Base-by-base conservation (phyloP, 2,797 vertebrate genomes). In the Poeciliopsis turneri region DNA sequence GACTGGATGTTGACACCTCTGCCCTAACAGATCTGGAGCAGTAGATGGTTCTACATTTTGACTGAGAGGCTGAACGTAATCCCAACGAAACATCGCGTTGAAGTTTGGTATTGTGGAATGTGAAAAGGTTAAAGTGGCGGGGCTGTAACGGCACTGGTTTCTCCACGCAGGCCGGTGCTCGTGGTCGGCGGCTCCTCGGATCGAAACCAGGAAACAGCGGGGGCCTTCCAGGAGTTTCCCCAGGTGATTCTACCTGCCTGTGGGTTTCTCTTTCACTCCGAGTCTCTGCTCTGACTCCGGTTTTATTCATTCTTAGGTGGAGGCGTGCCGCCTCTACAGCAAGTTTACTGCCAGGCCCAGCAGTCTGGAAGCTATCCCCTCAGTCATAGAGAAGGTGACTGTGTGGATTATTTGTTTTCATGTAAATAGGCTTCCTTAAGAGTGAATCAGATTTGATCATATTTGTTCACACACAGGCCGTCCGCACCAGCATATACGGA, bases 181-280 rank as follows among this genome's bases (percentile, higher is more conserved):
- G 97, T 99, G 83, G 95, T 99, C 41, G 98, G 97, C 28, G 98
- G 98, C n/a, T 98, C 98, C 59, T 97, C 97, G 43, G 98, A 99
- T 94, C 94, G 90, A 90, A 97, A 96, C 93, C 98, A 99, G 84
- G 97, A 99, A 93, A 97, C 96, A 9, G 96, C 97, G 91, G 98
- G 98, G 68, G 98, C 97, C 64, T 99, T 99, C 91, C 98, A 99
- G 89, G 98, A 99, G 93, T 99, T 99, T 80, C 98, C 98, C 76
- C 98, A 99, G 96, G 98, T 97, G 10, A 16, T 25, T 45, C 2
- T 6, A 7, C 25, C 12, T 77, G 47, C 0, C 1, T 59, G 4
- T 78, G 18, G 18, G 33, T 81, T 74, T 16, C 46, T 49, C 16
- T 8, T 1, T 36, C 1, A 28, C 53, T 12, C 36, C 1, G 1